Percentiles rank a stretch among this genome's conserved stretches.
phyloP scores from a whole-genome alignment of 2,113 vertebrate species.

The cat (Felis catus) region DNA sequence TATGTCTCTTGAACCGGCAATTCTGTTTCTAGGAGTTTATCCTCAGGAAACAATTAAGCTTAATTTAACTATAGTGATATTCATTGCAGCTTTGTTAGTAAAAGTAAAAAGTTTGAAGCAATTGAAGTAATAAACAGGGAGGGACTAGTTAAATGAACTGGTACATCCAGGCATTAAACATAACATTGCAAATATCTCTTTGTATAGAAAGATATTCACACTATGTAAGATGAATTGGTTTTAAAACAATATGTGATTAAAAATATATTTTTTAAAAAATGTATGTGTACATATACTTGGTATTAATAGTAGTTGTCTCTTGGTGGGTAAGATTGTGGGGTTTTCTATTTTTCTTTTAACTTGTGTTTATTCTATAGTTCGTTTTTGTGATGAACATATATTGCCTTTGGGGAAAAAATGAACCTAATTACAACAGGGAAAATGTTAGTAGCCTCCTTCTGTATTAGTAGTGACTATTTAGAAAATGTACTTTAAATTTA shows the following conservation, averaged over 20 bases:
- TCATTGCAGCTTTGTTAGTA: neutral
- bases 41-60: constrained; percentile 37
- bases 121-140: neutral
- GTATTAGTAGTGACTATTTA: constrained; percentile 30
- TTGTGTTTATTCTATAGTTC: neutral
- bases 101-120: neutral
- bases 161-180: neutral
- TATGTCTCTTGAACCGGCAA: neutral
- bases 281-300: neutral
- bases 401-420: neutral
- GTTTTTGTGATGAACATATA: neutral
- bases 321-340: neutral
- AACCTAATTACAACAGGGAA: constrained; percentile 25
- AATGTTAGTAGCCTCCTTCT: constrained; percentile 1
- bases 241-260: neutral
- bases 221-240: neutral
- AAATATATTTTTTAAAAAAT: neutral
- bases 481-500: constrained; percentile 13
- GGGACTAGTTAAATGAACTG: neutral
- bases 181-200: constrained; percentile 11
- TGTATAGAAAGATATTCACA: neutral
- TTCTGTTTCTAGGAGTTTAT: constrained; percentile 33
- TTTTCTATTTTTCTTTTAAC: constrained; percentile 41
- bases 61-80: neutral
- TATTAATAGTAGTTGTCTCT: constrained; percentile 23